phyloP scores from a whole-genome alignment of 53 echinoderm and acorn worm species.

The Astropecten irregularis region DNA sequence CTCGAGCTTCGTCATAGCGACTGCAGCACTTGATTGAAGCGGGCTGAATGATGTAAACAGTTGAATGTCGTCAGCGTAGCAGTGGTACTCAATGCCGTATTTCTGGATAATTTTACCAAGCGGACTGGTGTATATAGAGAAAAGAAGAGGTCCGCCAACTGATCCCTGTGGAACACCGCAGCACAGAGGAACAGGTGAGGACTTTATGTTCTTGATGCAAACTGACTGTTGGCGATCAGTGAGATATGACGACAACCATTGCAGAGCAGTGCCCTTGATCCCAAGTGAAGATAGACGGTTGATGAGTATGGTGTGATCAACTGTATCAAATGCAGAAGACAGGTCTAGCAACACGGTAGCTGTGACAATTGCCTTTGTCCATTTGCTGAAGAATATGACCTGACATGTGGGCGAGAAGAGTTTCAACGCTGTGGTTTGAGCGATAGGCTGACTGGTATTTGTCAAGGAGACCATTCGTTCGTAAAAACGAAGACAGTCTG shows the following conservation, averaged over 20 bases:
- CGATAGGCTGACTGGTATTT: constrained; percentile 17
- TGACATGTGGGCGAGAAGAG: constrained; percentile 15
- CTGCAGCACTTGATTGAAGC: constrained; percentile 4
- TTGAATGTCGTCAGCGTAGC: too few species aligned
- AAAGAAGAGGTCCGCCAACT: too few species aligned
- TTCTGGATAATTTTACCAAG: too few species aligned
- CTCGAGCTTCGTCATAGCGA: neutral
- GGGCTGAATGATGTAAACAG: constrained; percentile 9
- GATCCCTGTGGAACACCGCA: constrained; percentile 33
- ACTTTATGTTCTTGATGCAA: constrained; percentile 13
- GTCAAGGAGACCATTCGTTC: neutral
- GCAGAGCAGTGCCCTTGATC: too few species aligned
- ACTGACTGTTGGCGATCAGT: constrained; percentile 4
- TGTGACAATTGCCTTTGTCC: constrained; percentile 13
- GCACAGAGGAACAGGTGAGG: neutral
- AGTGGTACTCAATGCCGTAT: too few species aligned
- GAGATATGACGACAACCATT: constrained; percentile 13
- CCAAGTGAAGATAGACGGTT: neutral
- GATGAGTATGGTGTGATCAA: neutral
- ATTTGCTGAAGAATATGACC: constrained; percentile 14
- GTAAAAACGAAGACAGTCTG: constrained; percentile 15
- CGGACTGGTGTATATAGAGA: too few species aligned
- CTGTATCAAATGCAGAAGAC: too few species aligned
- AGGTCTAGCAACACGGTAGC: neutral
- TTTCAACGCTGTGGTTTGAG: constrained; percentile 12